Conservation (phyloP, 2,888 invertebrate species). For the Orthosia cruda region DNA sequence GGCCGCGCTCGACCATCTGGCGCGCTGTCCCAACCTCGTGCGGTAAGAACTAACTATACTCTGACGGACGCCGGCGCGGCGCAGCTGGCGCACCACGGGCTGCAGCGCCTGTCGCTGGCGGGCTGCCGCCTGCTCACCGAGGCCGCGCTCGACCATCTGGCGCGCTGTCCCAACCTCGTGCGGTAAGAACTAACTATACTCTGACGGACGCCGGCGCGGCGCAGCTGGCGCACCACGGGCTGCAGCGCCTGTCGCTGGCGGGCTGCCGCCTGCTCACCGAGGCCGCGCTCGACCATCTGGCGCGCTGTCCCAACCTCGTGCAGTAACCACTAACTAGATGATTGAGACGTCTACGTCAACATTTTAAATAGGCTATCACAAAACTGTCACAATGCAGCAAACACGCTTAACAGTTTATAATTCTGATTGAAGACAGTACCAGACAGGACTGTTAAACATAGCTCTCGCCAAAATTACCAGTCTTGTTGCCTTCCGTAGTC, state of each 20-base stretch:
- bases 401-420: too few relatives aligned
- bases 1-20: too few relatives aligned
- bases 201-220: slow-evolving; percentile 98
- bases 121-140: slow-evolving; percentile 96
- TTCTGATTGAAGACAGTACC: too few relatives aligned
- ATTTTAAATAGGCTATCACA: background rate
- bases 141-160: slow-evolving; percentile 95
- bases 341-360: background rate
- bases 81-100: slow-evolving; percentile 95
- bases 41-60: too few relatives aligned
- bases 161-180: slow-evolving; percentile 94
- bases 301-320: slow-evolving; percentile 94
- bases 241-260: slow-evolving; percentile 95
- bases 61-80: slow-evolving; percentile 98
- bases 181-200: slow-evolving; percentile 80
- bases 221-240: slow-evolving; percentile 95
- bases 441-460: too few relatives aligned
- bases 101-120: slow-evolving; percentile 95
- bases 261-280: slow-evolving; percentile 96
- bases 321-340: slow-evolving; percentile 74
- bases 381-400: too few relatives aligned
- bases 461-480: too few relatives aligned
- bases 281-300: slow-evolving; percentile 95
- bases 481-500: too few relatives aligned
- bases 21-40: too few relatives aligned